Evolutionary conservation across 2,113 vertebrate species (phyloP).

Genomic region (Anolis carolinensis): DNA sequence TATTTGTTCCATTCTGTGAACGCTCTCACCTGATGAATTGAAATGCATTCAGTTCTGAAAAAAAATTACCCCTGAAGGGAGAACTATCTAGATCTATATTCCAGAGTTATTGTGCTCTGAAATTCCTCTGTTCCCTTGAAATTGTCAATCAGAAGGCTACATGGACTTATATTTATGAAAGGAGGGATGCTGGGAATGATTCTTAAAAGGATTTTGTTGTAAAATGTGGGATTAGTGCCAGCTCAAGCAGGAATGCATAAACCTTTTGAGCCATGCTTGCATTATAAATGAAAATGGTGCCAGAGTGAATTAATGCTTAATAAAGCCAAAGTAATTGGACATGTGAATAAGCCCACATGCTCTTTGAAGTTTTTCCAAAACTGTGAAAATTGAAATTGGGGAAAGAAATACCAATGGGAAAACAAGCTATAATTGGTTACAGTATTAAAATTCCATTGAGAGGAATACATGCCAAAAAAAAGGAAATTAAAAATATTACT

Average conservation of each 20-base stretch:
- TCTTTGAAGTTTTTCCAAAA: not conserved
- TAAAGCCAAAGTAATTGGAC: conserved; percentile 1
- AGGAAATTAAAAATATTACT: not conserved
- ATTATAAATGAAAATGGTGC: conserved; percentile 8
- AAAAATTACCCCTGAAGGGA: not conserved
- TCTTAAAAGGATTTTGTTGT: conserved; percentile 13
- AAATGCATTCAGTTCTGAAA: not conserved
- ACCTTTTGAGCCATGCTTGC: not conserved
- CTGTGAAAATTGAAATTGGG: not conserved
- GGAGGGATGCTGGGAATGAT: not conserved
- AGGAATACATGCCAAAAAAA: not conserved
- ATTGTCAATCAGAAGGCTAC: not conserved
- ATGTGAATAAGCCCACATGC: not conserved
- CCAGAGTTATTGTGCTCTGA: not conserved
- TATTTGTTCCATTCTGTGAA: not conserved
- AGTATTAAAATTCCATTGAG: not conserved
- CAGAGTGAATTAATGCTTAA: conserved; percentile 9
- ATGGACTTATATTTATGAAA: not conserved
- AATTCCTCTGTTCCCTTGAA: not conserved
- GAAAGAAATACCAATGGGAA: not conserved
- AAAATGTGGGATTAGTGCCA: not conserved
- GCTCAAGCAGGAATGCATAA: not conserved
- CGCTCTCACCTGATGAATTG: not conserved
- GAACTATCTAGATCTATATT: not conserved
- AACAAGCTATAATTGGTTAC: not conserved